Conservation (phyloP, 2,113 vertebrate genomes). For the Seriola dumerili region DNA sequence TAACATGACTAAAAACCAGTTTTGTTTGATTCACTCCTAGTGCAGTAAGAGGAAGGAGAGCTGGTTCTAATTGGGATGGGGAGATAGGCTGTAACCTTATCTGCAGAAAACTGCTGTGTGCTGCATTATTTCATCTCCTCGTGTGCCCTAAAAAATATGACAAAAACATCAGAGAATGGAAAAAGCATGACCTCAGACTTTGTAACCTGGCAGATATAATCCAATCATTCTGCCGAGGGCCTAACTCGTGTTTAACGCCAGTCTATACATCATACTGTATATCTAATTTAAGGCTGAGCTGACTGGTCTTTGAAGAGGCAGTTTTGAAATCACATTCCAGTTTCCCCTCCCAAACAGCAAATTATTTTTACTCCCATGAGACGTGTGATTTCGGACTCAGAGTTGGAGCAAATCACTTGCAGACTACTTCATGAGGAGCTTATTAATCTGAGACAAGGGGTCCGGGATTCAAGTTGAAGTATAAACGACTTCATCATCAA, state of each 20-base stretch:
- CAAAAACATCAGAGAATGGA: slow-evolving; percentile 73
- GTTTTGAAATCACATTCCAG: slow-evolving; percentile 80
- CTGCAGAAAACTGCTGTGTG: slow-evolving; percentile 68
- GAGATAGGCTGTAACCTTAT: slow-evolving; percentile 75
- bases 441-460: slow-evolving; percentile 81
- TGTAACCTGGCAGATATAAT: slow-evolving; percentile 80
- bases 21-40: slow-evolving; percentile 47
- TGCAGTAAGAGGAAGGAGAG: slow-evolving; percentile 50
- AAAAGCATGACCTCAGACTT: slow-evolving; percentile 82
- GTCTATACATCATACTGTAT: slow-evolving; percentile 83
- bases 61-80: slow-evolving; percentile 74
- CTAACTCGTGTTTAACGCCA: slow-evolving; percentile 73
- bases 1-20: slow-evolving; percentile 2
- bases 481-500: slow-evolving; percentile 80
- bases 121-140: slow-evolving; percentile 79
- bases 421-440: slow-evolving; percentile 80
- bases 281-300: slow-evolving; percentile 78
- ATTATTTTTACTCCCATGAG: slow-evolving; percentile 79
- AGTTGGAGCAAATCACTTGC: slow-evolving; percentile 84
- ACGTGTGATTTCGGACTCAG: slow-evolving; percentile 79
- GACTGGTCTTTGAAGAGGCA: slow-evolving; percentile 77
- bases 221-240: slow-evolving; percentile 73
- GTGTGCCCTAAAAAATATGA: slow-evolving; percentile 69
- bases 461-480: slow-evolving; percentile 69
- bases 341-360: slow-evolving; percentile 80